These are phyloP conservation scores for Nothobranchius kuhntae DNA, from an alignment of 2,113 vertebrate species.

Conservation along the genomic window DNA sequence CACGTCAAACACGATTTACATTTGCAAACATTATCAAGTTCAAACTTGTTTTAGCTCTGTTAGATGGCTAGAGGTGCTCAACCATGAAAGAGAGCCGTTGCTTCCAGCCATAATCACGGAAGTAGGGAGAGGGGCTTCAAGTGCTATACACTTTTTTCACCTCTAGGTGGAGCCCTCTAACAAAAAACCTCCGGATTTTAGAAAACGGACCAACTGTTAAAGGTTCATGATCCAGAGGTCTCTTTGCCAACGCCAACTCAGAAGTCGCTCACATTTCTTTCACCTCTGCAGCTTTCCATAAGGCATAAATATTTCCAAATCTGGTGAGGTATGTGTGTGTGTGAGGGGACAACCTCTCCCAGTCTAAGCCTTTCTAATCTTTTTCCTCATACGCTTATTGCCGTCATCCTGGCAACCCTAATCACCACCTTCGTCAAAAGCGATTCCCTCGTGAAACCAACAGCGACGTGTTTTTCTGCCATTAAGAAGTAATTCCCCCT, in stretches of 20 bases:
- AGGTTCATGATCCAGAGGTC: background rate
- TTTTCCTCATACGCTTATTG: slow-evolving; percentile 38
- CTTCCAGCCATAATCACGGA: no score
- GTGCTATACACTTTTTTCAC: no score
- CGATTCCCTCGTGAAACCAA: slow-evolving; percentile 38
- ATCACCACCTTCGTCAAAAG: slow-evolving; percentile 49
- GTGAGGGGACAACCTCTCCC: slow-evolving; percentile 57
- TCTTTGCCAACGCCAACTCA: background rate
- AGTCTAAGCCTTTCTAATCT: slow-evolving; percentile 60
- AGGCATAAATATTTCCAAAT: slow-evolving; percentile 50
- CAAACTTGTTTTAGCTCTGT: no score
- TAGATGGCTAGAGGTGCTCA: no score
- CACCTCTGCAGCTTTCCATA: slow-evolving; percentile 18
- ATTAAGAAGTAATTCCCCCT: slow-evolving; percentile 38
- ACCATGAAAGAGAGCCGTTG: no score
- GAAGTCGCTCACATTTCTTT: slow-evolving; percentile 15
- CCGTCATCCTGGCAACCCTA: slow-evolving; percentile 65
- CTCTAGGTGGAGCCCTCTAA: no score
- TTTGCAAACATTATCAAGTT: no score
- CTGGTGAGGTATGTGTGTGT: slow-evolving; percentile 28
- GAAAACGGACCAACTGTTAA: no score
- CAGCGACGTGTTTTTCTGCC: slow-evolving; percentile 16
- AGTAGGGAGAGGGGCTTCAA: no score
- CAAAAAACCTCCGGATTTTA: no score
- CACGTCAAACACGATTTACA: no score